A percentile compares a stretch with the other conserved stretches of the same genome.
phyloP scores from a whole-genome alignment of 2,888 invertebrate genomes.

The Epistrophella euchroma region DNA sequence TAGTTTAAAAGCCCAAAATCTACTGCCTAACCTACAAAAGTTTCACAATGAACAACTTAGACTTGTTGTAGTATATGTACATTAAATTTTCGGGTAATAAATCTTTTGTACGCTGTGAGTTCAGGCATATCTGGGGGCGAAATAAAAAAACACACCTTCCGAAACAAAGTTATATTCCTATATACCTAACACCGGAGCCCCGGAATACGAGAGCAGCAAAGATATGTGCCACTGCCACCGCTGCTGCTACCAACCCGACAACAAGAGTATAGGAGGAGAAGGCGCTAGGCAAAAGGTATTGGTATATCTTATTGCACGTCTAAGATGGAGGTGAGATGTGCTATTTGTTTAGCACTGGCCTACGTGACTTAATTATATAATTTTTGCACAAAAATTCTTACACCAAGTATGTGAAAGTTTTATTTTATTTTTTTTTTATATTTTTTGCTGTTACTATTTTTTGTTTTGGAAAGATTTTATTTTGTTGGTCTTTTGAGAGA shows the following conservation, averaged over 20 bases:
- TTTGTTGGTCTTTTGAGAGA: slow-evolving; percentile 21
- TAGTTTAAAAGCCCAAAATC: slow-evolving; percentile 59
- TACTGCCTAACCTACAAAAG: slow-evolving; percentile 62
- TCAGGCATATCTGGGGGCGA: slow-evolving; percentile 2
- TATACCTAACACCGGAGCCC: slow-evolving; percentile 11
- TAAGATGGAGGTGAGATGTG: slow-evolving; percentile 69
- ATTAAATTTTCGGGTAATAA: slow-evolving; percentile 70
- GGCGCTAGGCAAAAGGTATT: background rate
- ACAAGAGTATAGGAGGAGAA: background rate
- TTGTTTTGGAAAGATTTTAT: slow-evolving; percentile 12
- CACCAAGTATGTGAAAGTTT: slow-evolving; percentile 44
- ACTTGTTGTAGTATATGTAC: slow-evolving; percentile 27
- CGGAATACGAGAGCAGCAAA: slow-evolving; percentile 23
- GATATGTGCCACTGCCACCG: slow-evolving; percentile 14
- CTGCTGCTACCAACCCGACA: background rate
- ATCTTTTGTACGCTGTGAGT: slow-evolving; percentile 51
- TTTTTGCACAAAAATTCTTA: slow-evolving; percentile 56
- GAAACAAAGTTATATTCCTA: slow-evolving; percentile 14
- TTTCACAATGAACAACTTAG: slow-evolving; percentile 43
- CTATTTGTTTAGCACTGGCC: slow-evolving; percentile 65
- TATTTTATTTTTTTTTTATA: background rate
- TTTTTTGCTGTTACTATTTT: background rate
- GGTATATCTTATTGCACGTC: slow-evolving; percentile 64
- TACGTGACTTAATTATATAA: slow-evolving; percentile 75
- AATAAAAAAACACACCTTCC: slow-evolving; percentile 8